Percentiles rank a stretch among this genome's conserved stretches.
These are phyloP conservation scores for Clarias gariepinus DNA, from an alignment of 2,113 vertebrate genomes.

Conservation along the genomic window DNA sequence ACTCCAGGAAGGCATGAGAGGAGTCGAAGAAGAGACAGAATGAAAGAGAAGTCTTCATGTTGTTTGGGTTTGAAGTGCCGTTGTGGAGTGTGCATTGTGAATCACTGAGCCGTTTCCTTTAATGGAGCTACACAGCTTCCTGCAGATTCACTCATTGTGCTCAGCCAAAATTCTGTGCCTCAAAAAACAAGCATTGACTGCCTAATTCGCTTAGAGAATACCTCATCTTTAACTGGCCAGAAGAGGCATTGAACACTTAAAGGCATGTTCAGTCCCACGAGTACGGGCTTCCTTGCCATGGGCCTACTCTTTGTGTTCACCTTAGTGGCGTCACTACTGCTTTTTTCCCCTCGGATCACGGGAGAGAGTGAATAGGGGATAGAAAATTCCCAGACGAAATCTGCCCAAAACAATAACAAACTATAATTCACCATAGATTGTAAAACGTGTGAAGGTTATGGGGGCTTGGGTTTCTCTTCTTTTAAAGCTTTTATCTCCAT, in stretches of 20 bases:
- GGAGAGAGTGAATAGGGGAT: conserved; percentile 49
- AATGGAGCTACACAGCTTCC: conserved; percentile 69
- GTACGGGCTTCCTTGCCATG: conserved; percentile 44
- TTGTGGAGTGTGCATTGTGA: conserved; percentile 66
- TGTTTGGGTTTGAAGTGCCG: conserved; percentile 68
- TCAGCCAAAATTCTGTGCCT: conserved; percentile 53
- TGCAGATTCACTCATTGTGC: conserved; percentile 63
- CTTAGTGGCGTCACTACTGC: conserved; percentile 43
- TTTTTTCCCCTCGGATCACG: conserved; percentile 24
- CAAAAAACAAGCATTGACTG: conserved; percentile 60
- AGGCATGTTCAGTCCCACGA: conserved; percentile 56
- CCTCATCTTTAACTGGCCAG: conserved; percentile 62
- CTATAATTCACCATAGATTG: conserved; percentile 56
- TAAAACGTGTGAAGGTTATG: conserved; percentile 52
- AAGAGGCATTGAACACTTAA: conserved; percentile 46
- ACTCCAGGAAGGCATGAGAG: conserved; percentile 52
- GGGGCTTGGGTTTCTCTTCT: conserved; percentile 42
- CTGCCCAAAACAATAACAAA: conserved; percentile 46
- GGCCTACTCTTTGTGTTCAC: conserved; percentile 55
- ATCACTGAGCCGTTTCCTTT: conserved; percentile 67
- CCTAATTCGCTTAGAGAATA: conserved; percentile 52
- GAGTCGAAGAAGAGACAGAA: conserved; percentile 45
- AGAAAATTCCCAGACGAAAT: conserved; percentile 35
- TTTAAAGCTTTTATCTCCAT: conserved; percentile 56
- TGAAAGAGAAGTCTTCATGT: conserved; percentile 58